Evolutionary conservation across 1,140 invertebrate genomes (phyloP).

Genomic region (Plutomurus gul): DNA sequence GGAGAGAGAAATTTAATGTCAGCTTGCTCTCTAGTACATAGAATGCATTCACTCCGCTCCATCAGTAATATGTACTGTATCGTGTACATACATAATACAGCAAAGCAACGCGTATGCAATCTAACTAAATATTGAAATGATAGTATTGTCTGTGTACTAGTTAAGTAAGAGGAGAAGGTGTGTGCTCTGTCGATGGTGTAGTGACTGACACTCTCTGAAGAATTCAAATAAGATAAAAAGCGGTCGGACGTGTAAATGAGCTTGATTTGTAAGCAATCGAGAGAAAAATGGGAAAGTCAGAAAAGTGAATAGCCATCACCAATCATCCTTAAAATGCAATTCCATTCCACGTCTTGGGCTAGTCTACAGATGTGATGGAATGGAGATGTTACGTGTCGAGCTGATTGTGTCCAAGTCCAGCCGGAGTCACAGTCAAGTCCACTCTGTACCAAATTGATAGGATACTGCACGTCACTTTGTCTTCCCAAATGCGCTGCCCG

Average conservation of each 20-base stretch:
- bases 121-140: too few relatives aligned
- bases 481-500: too few relatives aligned
- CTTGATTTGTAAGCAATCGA: slow-evolving; percentile 41
- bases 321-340: slow-evolving; percentile 41
- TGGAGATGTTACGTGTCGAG: not conserved
- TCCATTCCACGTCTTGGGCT: slow-evolving; percentile 8
- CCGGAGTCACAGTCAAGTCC: not conserved
- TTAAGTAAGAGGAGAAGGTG: too few relatives aligned
- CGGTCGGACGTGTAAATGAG: slow-evolving; percentile 39
- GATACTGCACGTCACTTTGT: not conserved
- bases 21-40: too few relatives aligned
- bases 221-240: slow-evolving; percentile 31
- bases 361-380: not conserved
- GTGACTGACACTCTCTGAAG: not conserved
- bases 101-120: too few relatives aligned
- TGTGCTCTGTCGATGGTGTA: not conserved
- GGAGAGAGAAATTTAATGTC: too few relatives aligned
- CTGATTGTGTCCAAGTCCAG: not conserved
- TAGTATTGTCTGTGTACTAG: too few relatives aligned
- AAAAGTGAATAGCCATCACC: slow-evolving; percentile 40
- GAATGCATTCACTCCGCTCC: too few relatives aligned
- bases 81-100: too few relatives aligned
- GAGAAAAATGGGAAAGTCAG: slow-evolving; percentile 38
- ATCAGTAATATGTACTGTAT: too few relatives aligned
- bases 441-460: not conserved